Conservation (phyloP, 2,797 vertebrate species). For the Silurus aristotelis region DNA sequence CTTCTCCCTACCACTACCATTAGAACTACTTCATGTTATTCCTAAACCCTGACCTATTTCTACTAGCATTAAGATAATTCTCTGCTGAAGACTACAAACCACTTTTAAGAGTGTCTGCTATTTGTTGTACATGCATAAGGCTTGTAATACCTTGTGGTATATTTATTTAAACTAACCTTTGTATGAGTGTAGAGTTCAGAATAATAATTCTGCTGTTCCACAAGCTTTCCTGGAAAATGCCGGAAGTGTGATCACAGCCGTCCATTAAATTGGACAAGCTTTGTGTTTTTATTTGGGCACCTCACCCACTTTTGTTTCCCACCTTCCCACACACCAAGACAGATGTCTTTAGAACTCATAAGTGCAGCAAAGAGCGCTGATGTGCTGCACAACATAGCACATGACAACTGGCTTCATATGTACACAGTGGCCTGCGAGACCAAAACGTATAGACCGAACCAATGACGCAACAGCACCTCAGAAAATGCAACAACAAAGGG, state of each 20-base stretch:
- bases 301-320: slow-evolving; percentile 64
- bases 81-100: neutral
- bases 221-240: slow-evolving; percentile 40
- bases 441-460: neutral
- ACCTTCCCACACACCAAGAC: slow-evolving; percentile 21
- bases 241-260: slow-evolving; percentile 43
- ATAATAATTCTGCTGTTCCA: slow-evolving; percentile 6
- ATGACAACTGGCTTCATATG: neutral
- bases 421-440: neutral
- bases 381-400: slow-evolving; percentile 23
- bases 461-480: neutral
- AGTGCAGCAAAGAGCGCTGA: slow-evolving; percentile 27
- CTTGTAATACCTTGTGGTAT: neutral
- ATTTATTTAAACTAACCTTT: neutral
- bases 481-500: neutral
- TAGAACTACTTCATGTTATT: neutral
- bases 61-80: neutral
- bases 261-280: slow-evolving; percentile 91
- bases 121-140: neutral
- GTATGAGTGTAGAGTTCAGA: neutral
- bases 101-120: neutral
- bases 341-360: slow-evolving; percentile 37
- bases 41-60: neutral
- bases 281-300: slow-evolving; percentile 91
- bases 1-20: neutral